Percentiles rank a stretch among this genome's conserved stretches.
Evolutionary conservation across 2,888 invertebrate species (phyloP).

Genomic region (Nomada goodeniana): DNA sequence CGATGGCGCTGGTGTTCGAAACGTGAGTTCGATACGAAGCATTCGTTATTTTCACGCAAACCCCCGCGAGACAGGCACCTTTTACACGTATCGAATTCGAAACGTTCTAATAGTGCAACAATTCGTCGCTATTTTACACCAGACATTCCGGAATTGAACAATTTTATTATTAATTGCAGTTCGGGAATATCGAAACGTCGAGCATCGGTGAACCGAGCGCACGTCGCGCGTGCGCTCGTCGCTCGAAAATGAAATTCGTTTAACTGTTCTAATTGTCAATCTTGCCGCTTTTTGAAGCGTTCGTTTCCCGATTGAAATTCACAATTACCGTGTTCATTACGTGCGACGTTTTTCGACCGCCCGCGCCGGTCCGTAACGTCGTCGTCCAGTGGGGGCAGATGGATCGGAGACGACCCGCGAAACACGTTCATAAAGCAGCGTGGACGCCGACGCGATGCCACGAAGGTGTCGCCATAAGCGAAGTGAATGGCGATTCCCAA

Average conservation of each 20-base stretch:
- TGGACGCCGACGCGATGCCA: conserved; percentile 23
- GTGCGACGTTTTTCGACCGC: not conserved
- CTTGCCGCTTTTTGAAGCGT: not conserved
- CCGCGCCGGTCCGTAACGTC: not conserved
- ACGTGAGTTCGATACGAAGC: conserved; percentile 13
- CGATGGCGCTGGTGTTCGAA: not conserved
- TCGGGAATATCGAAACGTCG: too few species aligned
- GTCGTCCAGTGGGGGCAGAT: not conserved
- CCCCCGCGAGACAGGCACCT: not conserved
- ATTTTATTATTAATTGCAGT: not conserved
- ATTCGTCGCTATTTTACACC: too few species aligned
- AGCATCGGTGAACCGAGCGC: too few species aligned
- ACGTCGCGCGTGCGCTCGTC: not conserved
- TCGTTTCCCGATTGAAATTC: conserved; percentile 21
- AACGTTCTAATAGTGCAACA: too few species aligned
- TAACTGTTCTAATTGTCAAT: conserved; percentile 6
- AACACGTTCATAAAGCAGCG: conserved; percentile 6
- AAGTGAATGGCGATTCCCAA: conserved; percentile 56
- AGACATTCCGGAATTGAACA: not conserved
- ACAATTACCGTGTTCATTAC: conserved; percentile 6
- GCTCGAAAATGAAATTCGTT: conserved; percentile 2
- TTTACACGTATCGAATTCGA: not conserved
- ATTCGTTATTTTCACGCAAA: not conserved
- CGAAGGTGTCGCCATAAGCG: conserved; percentile 40
- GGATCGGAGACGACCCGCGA: not conserved